Evolutionary conservation across 2,113 vertebrate species (phyloP).

Genomic region (Dipodomys merriami): DNA sequence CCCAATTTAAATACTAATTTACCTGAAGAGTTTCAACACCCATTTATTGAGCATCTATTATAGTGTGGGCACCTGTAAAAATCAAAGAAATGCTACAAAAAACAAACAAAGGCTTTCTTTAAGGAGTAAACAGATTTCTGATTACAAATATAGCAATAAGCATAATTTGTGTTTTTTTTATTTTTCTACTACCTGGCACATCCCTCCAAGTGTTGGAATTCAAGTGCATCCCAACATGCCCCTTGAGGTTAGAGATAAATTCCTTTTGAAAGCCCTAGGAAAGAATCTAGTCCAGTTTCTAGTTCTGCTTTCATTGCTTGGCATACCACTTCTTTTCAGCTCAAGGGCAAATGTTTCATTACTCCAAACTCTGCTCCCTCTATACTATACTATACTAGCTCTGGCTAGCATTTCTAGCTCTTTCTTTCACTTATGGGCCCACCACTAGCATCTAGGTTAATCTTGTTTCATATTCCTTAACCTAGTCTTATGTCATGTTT

Average conservation of each 20-base stretch:
- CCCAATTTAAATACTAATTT: slow-evolving; percentile 27
- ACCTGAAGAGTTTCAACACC: background rate
- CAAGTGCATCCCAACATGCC: background rate
- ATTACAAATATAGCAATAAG: background rate
- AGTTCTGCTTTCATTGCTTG: background rate
- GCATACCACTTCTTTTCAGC: background rate
- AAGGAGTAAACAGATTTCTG: background rate
- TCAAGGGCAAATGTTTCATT: background rate
- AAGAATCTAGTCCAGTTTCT: background rate
- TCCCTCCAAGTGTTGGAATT: background rate
- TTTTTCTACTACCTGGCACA: background rate
- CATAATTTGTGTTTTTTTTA: background rate
- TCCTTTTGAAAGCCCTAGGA: background rate
- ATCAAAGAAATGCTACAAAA: background rate
- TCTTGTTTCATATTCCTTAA: background rate
- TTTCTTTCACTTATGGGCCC: background rate
- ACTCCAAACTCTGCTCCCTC: background rate
- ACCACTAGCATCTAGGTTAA: background rate
- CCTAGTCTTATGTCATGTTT: background rate
- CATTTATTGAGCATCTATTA: background rate
- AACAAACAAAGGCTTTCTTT: background rate
- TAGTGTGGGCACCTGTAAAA: background rate
- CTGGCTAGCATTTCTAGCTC: background rate
- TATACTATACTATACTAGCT: no score
- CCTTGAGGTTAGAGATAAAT: background rate